These are phyloP conservation scores for Venturia canescens DNA, from an alignment of 1,140 invertebrate genomes.

Conservation along the genomic window DNA sequence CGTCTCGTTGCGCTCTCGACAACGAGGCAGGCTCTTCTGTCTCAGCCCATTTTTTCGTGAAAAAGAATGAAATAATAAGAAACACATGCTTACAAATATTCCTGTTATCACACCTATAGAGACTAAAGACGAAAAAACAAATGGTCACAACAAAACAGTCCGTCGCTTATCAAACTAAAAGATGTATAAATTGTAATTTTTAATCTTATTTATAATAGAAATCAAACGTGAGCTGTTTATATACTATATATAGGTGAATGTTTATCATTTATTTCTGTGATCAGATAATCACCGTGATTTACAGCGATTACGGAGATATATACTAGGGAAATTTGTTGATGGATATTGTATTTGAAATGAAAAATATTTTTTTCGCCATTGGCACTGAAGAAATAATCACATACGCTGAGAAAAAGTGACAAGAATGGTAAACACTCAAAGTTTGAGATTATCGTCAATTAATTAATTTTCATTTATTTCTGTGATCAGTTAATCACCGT, in stretches of 20 bases:
- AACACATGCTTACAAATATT: neutral
- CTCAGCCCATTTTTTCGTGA: neutral
- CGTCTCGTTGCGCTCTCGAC: neutral
- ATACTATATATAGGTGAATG: conserved; percentile 42
- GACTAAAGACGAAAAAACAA: conserved; percentile 24
- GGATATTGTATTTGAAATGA: conserved; percentile 46
- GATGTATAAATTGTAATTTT: conserved; percentile 46
- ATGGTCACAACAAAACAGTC: conserved; percentile 41
- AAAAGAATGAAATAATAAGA: too few species aligned
- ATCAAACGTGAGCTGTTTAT: conserved; percentile 45
- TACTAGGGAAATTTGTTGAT: conserved; percentile 53
- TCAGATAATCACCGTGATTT: conserved; percentile 16
- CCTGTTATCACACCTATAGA: conserved; percentile 2
- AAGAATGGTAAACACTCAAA: too few species aligned
- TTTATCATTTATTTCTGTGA: conserved; percentile 59
- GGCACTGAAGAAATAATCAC: too few species aligned
- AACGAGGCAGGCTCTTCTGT: neutral
- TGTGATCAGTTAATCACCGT: conserved; percentile 42
- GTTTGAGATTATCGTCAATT: too few species aligned
- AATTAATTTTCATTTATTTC: conserved; percentile 57
- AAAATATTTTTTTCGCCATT: neutral
- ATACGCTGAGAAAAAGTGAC: too few species aligned
- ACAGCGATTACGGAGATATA: conserved; percentile 35
- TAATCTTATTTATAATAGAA: conserved; percentile 50
- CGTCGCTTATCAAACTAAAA: conserved; percentile 46